Percentiles rank a stretch among this genome's conserved stretches.
These are phyloP conservation scores for Archips xylosteana DNA, from an alignment of 2,888 invertebrate species.

Conservation along the genomic window DNA sequence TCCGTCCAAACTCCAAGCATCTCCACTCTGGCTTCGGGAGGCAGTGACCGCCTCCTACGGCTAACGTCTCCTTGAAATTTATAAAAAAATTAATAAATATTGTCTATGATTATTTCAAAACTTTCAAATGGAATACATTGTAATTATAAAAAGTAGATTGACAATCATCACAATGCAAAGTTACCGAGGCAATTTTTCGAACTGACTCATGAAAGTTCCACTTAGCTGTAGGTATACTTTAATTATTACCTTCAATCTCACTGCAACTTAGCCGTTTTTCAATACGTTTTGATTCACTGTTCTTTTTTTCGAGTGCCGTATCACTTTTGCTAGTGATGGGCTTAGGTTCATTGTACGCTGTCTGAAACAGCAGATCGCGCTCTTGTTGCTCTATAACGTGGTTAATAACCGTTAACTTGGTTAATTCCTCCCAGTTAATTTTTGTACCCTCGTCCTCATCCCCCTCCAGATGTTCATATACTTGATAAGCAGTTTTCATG, in stretches of 20 bases:
- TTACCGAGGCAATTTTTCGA: neutral
- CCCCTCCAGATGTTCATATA: slow-evolving; percentile 80
- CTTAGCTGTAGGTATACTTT: neutral
- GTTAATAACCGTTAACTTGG: slow-evolving; percentile 78
- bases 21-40: slow-evolving; percentile 72
- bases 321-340: slow-evolving; percentile 74
- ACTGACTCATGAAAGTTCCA: too few species aligned
- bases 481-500: slow-evolving; percentile 90
- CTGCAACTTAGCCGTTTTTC: slow-evolving; percentile 73
- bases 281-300: slow-evolving; percentile 55
- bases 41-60: slow-evolving; percentile 58
- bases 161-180: too few species aligned
- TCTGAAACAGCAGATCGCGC: slow-evolving; percentile 72
- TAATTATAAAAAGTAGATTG: too few species aligned
- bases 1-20: slow-evolving; percentile 82
- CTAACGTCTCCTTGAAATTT: slow-evolving; percentile 32
- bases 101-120: neutral
- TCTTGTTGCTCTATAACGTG: slow-evolving; percentile 80
- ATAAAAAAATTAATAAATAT: slow-evolving; percentile 5
- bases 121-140: too few species aligned
- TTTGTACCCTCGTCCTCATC: slow-evolving; percentile 74
- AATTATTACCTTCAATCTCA: slow-evolving; percentile 69
- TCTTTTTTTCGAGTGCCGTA: slow-evolving; percentile 63
- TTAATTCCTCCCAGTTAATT: slow-evolving; percentile 83
- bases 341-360: slow-evolving; percentile 65